Conservation (phyloP, 2,113 vertebrate genomes). For the Tringa solitaria region DNA sequence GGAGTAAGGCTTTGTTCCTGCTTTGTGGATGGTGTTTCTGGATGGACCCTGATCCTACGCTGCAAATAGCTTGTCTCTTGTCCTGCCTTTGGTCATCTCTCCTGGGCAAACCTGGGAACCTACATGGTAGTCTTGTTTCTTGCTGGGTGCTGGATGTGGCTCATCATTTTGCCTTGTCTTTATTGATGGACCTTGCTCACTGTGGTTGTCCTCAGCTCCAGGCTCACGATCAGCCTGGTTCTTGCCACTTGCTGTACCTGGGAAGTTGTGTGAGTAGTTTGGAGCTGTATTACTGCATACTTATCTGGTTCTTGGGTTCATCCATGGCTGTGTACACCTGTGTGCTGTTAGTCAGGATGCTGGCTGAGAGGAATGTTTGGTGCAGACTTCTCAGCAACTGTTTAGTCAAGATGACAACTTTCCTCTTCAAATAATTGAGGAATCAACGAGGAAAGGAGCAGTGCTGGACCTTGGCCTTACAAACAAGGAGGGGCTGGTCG, state of each 20-base stretch:
- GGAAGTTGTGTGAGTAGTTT: background rate
- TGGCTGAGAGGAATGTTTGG: background rate
- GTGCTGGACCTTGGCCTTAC: no score
- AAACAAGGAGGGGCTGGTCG: no score
- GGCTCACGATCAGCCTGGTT: background rate
- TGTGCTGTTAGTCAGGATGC: background rate
- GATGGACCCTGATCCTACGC: accelerated
- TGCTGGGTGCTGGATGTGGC: background rate
- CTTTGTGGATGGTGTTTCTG: background rate
- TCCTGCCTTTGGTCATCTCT: accelerated
- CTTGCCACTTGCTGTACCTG: background rate
- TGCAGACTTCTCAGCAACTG: background rate
- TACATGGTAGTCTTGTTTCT: accelerated
- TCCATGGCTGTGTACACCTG: background rate
- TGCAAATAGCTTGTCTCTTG: background rate
- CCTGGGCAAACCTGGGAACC: accelerated
- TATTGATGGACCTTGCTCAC: background rate
- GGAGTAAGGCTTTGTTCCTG: accelerated
- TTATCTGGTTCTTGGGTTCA: background rate
- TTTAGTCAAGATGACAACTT: no score
- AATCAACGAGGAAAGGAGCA: no score
- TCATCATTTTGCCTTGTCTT: accelerated
- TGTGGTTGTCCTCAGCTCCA: background rate
- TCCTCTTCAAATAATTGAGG: no score
- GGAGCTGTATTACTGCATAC: accelerated